Conservation (phyloP, 2,888 invertebrate species). For the Microchrysa polita region DNA sequence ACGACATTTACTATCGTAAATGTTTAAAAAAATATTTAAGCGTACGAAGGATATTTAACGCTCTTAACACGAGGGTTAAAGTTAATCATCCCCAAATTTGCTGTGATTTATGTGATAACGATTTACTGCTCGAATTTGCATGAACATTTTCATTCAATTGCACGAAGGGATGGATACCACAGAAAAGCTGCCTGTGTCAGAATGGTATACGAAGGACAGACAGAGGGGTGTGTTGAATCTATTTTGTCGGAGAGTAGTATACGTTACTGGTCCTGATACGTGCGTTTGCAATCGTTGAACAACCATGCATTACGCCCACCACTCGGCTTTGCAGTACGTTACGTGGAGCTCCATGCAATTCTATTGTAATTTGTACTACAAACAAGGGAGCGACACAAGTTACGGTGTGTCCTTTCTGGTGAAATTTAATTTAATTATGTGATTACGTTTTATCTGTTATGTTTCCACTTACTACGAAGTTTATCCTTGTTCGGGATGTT, state of each 20-base stretch:
- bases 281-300: not conserved
- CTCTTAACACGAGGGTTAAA: slow-evolving; percentile 42
- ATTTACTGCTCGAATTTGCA: slow-evolving; percentile 48
- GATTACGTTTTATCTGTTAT: slow-evolving; percentile 49
- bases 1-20: not conserved
- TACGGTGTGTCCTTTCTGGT: slow-evolving; percentile 44
- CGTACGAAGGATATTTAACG: slow-evolving; percentile 39
- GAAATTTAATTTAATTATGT: slow-evolving; percentile 49
- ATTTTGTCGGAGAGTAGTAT: not conserved
- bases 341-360: slow-evolving; percentile 45
- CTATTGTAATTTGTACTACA: slow-evolving; percentile 62
- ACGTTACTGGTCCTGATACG: not conserved
- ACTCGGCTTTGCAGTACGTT: not conserved
- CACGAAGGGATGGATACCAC: slow-evolving; percentile 9
- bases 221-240: slow-evolving; percentile 13
- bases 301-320: not conserved
- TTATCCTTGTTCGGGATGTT: not conserved
- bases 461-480: slow-evolving; percentile 23
- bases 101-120: slow-evolving; percentile 51
- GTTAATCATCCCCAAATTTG: slow-evolving; percentile 50
- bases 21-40: slow-evolving; percentile 19
- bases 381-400: slow-evolving; percentile 56
- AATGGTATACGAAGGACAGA: not conserved
- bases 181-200: not conserved
- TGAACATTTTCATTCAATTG: slow-evolving; percentile 47